A percentile compares a stretch with the other conserved stretches of the same genome.
These are phyloP conservation scores for Menidia beryllina DNA, from an alignment of 2,113 vertebrate genomes.

Conservation along the genomic window DNA sequence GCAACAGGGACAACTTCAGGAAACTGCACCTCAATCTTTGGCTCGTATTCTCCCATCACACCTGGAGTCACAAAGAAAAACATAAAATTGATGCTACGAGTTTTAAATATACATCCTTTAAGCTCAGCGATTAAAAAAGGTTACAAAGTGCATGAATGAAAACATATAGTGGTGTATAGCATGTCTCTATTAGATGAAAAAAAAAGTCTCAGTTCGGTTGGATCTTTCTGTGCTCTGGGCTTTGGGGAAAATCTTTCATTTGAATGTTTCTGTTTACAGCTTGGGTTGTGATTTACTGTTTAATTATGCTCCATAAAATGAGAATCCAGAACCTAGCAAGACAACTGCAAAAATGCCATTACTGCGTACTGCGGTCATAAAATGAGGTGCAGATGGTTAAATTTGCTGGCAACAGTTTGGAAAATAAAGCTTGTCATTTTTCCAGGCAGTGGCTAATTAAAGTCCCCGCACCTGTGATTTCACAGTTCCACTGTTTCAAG, in stretches of 20 bases:
- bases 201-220: background rate
- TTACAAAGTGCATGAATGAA: constrained; percentile 20
- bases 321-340: background rate
- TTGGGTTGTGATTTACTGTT: background rate
- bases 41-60: constrained; percentile 97
- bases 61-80: constrained; percentile 81
- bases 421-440: background rate
- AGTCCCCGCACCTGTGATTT: background rate
- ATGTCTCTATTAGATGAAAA: background rate
- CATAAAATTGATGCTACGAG: background rate
- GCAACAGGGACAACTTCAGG: constrained; percentile 90
- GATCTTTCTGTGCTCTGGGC: background rate
- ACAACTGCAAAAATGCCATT: background rate
- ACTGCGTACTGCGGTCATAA: background rate
- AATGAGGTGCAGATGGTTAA: constrained; percentile 12
- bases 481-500: background rate
- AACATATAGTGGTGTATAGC: constrained; percentile 3
- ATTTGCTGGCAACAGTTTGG: background rate
- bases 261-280: background rate
- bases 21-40: constrained; percentile 98
- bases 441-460: constrained; percentile 24
- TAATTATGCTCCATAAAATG: constrained; percentile 7
- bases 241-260: background rate
- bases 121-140: constrained; percentile 20
- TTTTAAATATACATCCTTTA: constrained; percentile 22